phyloP scores from a whole-genome alignment of 2,888 invertebrate genomes.

The Apotomis betuletana region DNA sequence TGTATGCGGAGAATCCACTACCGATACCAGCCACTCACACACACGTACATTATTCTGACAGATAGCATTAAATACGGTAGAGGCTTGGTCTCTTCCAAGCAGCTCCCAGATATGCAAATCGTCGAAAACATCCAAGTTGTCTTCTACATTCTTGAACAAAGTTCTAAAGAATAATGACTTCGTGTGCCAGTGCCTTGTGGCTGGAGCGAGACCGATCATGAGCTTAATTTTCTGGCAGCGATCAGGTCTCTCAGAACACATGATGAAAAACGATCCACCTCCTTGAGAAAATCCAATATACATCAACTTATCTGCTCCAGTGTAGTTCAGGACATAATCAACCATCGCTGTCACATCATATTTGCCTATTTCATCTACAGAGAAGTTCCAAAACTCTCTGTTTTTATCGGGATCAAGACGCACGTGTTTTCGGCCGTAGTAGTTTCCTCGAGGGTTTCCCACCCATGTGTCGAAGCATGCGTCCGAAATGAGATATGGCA shows the following conservation, averaged over 20 bases:
- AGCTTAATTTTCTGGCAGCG: conserved; percentile 83
- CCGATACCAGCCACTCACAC: conserved; percentile 7
- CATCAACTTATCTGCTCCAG: conserved; percentile 24
- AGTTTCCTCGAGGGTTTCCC: conserved; percentile 35
- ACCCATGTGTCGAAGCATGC: conserved; percentile 40
- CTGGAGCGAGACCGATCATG: conserved; percentile 84
- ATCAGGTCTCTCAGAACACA: conserved; percentile 80
- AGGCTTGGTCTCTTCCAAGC: conserved; percentile 24
- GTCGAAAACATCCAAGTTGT: conserved; percentile 30
- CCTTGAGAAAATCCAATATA: conserved; percentile 88
- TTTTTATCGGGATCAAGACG: conserved; percentile 54
- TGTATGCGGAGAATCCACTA: conserved; percentile 20
- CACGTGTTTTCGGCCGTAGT: conserved; percentile 76
- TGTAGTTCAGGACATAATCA: conserved; percentile 23
- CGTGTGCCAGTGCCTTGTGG: conserved; percentile 69
- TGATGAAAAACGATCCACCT: conserved; percentile 83
- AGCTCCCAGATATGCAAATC: conserved; percentile 26
- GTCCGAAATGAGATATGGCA: conserved; percentile 35
- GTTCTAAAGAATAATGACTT: conserved; percentile 42
- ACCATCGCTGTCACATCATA: conserved; percentile 86
- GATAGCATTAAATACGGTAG: neutral
- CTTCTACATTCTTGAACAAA: conserved; percentile 19
- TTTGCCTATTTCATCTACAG: conserved; percentile 88
- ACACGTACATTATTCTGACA: neutral
- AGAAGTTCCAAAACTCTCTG: conserved; percentile 81